Conservation (phyloP, 2,888 invertebrate species). For the Nomada flava region DNA sequence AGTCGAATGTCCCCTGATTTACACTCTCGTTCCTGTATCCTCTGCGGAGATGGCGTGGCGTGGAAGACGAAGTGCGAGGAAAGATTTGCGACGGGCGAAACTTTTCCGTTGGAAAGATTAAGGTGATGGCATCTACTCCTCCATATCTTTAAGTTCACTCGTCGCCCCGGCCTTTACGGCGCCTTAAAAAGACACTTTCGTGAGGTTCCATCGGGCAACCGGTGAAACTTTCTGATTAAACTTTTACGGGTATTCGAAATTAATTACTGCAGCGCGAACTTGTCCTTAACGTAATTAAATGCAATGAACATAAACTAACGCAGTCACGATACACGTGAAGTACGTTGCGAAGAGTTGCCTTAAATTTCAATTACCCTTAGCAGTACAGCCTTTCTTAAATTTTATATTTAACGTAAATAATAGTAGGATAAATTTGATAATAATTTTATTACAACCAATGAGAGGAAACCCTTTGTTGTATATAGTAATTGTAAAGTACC, state of each 20-base stretch:
- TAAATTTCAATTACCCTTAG: background rate
- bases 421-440: too few species aligned
- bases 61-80: conserved; percentile 39
- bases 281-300: conserved; percentile 64
- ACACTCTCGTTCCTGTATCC: conserved; percentile 69
- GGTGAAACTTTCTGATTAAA: conserved; percentile 69
- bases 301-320: conserved; percentile 30
- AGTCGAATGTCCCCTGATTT: conserved; percentile 72
- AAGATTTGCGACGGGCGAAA: conserved; percentile 73
- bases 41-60: conserved; percentile 28
- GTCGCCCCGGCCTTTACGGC: conserved; percentile 69
- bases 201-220: conserved; percentile 29
- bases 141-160: conserved; percentile 75
- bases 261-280: conserved; percentile 64
- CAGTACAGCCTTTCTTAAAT: too few species aligned
- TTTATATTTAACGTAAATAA: too few species aligned
- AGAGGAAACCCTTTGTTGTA: too few species aligned
- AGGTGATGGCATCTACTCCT: conserved; percentile 71
- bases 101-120: conserved; percentile 71
- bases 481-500: too few species aligned
- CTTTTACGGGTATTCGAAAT: conserved; percentile 69
- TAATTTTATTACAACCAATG: too few species aligned
- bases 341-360: background rate
- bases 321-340: background rate
- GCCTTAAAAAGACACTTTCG: conserved; percentile 68